phyloP scores from a whole-genome alignment of 1,140 invertebrate species.

The Heliothis subflexa region DNA sequence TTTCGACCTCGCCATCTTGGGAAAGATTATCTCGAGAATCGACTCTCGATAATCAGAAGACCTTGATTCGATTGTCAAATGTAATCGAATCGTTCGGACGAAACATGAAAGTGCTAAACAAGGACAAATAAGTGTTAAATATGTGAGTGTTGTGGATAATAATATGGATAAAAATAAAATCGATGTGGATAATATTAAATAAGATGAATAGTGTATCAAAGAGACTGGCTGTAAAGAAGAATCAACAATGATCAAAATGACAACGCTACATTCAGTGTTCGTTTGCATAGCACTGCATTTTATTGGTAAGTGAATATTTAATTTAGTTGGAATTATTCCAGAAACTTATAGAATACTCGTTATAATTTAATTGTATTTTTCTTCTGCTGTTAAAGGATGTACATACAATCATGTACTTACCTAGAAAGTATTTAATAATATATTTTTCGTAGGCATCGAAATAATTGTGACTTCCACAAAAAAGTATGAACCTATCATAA shows the following conservation, averaged over 20 bases:
- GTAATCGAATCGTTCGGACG: slow-evolving; percentile 2
- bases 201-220: slow-evolving; percentile 59
- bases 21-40: slow-evolving; percentile 37
- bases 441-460: no score
- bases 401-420: no score
- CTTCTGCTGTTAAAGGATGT: no score
- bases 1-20: slow-evolving; percentile 35
- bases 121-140: slow-evolving; percentile 14
- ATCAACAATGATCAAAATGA: slow-evolving; percentile 65
- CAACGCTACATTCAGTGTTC: slow-evolving; percentile 60
- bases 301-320: slow-evolving; percentile 68
- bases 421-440: no score
- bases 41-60: slow-evolving; percentile 28
- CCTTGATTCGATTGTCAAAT: slow-evolving; percentile 32
- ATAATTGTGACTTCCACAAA: no score
- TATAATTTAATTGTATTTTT: neutral
- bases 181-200: slow-evolving; percentile 33
- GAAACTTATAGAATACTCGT: slow-evolving; percentile 16
- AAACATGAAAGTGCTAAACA: slow-evolving; percentile 23
- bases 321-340: slow-evolving; percentile 16
- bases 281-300: slow-evolving; percentile 63
- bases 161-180: slow-evolving; percentile 16
- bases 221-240: slow-evolving; percentile 48
- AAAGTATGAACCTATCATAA: no score
- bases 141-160: slow-evolving; percentile 37